Conservation (phyloP, 2,113 vertebrate genomes). For the Boulengeromyrus knoepffleri region DNA sequence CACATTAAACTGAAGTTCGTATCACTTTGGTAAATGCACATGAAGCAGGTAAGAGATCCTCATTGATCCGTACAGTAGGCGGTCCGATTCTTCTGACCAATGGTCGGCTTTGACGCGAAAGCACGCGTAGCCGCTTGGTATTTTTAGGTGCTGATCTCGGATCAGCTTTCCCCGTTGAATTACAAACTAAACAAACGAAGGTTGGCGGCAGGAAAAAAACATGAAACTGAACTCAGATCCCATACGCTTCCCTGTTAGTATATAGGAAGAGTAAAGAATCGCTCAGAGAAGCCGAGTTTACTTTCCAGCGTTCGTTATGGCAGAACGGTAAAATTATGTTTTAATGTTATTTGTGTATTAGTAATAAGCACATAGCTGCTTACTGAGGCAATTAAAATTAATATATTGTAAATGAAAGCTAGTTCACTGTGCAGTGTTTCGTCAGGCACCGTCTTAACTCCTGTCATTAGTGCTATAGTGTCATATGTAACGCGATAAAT, state of each 20-base stretch:
- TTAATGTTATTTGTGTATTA: neutral
- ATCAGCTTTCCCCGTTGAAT: neutral
- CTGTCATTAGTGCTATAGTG: neutral
- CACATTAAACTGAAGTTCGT: neutral
- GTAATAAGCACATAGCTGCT: neutral
- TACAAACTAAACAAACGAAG: neutral
- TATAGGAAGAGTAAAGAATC: neutral
- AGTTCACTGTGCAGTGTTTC: neutral
- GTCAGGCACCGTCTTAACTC: neutral
- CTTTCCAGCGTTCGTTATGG: neutral
- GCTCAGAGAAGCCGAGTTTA: neutral
- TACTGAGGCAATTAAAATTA: neutral
- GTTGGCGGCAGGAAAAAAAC: neutral
- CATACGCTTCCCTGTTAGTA: neutral
- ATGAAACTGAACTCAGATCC: neutral
- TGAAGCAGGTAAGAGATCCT: neutral
- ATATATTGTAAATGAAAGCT: neutral
- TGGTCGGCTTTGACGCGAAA: neutral
- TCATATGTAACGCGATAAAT: neutral
- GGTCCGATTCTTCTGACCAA: neutral
- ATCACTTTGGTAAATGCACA: neutral
- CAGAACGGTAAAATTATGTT: neutral
- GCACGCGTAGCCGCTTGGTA: neutral
- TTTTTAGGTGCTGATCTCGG: neutral
- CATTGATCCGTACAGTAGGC: neutral